A percentile compares a stretch with the other conserved stretches of the same genome.
Conservation (phyloP, 2,888 invertebrate species). For the Zygogramma bicolorata region DNA sequence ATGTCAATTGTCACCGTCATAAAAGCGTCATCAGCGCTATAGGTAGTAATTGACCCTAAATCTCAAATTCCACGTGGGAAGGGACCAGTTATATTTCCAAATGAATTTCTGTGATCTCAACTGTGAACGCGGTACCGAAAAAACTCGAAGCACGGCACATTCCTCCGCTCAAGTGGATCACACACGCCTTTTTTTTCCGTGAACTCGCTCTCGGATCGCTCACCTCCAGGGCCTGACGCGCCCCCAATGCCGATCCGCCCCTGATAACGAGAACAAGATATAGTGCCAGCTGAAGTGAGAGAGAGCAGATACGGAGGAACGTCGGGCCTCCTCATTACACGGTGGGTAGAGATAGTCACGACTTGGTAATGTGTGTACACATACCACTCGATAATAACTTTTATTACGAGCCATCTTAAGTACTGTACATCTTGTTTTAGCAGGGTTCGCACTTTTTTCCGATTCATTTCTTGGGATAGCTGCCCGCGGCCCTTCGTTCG, state of each 20-base stretch:
- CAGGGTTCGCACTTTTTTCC: conserved; percentile 14
- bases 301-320: conserved; percentile 47
- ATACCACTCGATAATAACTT: conserved; percentile 63
- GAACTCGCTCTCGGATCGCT: conserved; percentile 11
- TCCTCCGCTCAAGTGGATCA: neutral
- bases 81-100: no score
- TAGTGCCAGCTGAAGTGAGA: conserved; percentile 50
- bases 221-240: conserved; percentile 34
- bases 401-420: conserved; percentile 63
- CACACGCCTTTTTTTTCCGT: conserved; percentile 8
- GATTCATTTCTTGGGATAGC: conserved; percentile 25
- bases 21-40: no score
- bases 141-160: neutral
- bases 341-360: conserved; percentile 67
- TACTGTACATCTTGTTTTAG: conserved; percentile 64
- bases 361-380: conserved; percentile 63
- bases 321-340: conserved; percentile 65
- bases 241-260: conserved; percentile 35
- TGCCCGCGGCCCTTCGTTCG: neutral
- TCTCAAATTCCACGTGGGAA: no score
- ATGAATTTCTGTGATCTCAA: no score
- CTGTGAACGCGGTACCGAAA: no score
- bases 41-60: no score
- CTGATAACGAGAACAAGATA: conserved; percentile 55
- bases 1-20: no score